phyloP scores from a whole-genome alignment of 2,888 invertebrate species.

The Drosophila yooni region DNA sequence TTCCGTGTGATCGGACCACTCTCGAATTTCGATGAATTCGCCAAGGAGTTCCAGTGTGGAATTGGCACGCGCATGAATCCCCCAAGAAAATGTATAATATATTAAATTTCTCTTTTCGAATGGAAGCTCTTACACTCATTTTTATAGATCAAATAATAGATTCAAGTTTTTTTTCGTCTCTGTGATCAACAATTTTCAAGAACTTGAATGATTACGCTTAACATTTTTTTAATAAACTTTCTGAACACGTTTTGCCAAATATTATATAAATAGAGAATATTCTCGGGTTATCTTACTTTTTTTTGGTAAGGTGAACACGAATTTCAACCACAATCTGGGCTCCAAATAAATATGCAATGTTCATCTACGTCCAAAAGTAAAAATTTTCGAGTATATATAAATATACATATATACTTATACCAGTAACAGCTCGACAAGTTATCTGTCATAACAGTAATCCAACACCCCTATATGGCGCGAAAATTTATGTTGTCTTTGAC shows the following conservation, averaged over 20 bases:
- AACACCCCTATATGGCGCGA: neutral
- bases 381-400: neutral
- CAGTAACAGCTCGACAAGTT: neutral
- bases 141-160: neutral
- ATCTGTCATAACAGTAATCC: neutral
- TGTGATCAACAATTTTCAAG: slow-evolving; percentile 5
- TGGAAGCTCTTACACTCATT: neutral
- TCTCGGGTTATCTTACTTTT: neutral
- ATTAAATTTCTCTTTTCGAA: slow-evolving; percentile 47
- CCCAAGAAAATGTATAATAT: slow-evolving; percentile 74
- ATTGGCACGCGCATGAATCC: slow-evolving; percentile 77
- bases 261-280: neutral
- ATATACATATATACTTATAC: neutral
- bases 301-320: neutral
- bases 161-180: neutral
- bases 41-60: slow-evolving; percentile 77
- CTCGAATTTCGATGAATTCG: slow-evolving; percentile 79
- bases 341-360: neutral
- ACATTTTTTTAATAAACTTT: neutral
- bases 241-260: neutral
- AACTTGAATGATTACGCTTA: neutral
- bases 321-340: neutral
- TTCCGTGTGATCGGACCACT: slow-evolving; percentile 80
- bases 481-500: neutral
- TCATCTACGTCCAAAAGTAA: neutral